Evolutionary conservation across 2,113 vertebrate species (phyloP), one percentile per base, ranked within the genome.

Genomic region (Sylvilagus bachmani): DNA sequence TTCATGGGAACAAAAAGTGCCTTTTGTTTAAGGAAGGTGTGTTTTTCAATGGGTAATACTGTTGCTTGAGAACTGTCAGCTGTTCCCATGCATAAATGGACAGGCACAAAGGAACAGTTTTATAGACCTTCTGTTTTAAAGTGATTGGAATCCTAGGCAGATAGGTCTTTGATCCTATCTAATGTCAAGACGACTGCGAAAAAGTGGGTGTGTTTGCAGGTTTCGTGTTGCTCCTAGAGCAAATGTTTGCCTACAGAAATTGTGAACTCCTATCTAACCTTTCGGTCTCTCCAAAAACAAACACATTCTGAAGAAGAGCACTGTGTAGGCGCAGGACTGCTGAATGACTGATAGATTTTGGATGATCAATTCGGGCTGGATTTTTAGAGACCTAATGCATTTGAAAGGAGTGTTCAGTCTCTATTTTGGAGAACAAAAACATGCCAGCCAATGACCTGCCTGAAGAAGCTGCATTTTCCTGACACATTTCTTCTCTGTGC

Each of bases 401-500:
- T 85, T 80, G 86, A 95, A 90, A 93, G 77, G 97, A 89, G 87
- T 95, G 49, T 64, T n/a, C 44, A 92, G 88, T 81, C 44, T 44
- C 25, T 8, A 7, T 84, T 66, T 89, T 95, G 49, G 27, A 95
- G 95, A 97, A 96, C 95, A 97, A 97, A 97, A 96, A 82, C 89
- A 53, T 7, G 3, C 25, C 49, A 95, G 71, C 27, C 86, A 51
- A 84, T 49, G 64, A 96, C 44, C 87, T 92, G 49, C 83, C 0
- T 62, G 61, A 27, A 89, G 51, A 80, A 86, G 85, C 89, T 94
- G 33, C 33, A 10, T 91, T 84, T 95, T 81, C 86, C 71, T 96
- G 71, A 53, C 89, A 58, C 55, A 31, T 38, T 91, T 44, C 31
- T 67, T 84, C 86, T 78, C 81, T 86, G 12, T 36, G 16, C 21